Evolutionary conservation across 1,140 invertebrate genomes (phyloP).

Genomic region (Drosophila saltans): DNA sequence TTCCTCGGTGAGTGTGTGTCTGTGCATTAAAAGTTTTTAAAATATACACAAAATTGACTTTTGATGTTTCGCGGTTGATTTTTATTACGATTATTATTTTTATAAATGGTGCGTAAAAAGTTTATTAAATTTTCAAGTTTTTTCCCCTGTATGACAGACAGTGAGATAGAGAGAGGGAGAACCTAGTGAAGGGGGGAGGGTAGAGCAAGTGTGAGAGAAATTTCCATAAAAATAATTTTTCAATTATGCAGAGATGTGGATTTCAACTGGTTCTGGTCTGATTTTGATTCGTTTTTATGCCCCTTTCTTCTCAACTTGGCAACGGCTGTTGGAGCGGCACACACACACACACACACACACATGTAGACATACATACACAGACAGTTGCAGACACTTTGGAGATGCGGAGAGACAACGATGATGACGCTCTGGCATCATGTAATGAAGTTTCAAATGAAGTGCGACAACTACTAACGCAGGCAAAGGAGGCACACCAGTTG

Average conservation of each 20-base stretch:
- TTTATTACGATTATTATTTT: slow-evolving; percentile 34
- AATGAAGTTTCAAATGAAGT: slow-evolving; percentile 81
- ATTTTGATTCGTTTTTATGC: neutral
- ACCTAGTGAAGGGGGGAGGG: neutral
- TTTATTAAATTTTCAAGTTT: slow-evolving; percentile 78
- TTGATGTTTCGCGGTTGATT: slow-evolving; percentile 79
- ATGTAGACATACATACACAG: slow-evolving; percentile 10
- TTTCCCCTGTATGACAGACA: neutral
- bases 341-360: slow-evolving; percentile 28
- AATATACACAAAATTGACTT: slow-evolving; percentile 77
- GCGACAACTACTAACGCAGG: slow-evolving; percentile 69
- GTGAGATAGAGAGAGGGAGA: neutral
- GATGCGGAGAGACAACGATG: neutral
- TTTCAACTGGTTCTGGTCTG: slow-evolving; percentile 47
- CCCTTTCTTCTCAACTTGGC: slow-evolving; percentile 41
- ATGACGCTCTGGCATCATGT: slow-evolving; percentile 45
- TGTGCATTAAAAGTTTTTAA: slow-evolving; percentile 76
- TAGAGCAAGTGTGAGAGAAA: slow-evolving; percentile 35
- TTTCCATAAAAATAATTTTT: slow-evolving; percentile 78
- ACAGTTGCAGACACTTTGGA: neutral
- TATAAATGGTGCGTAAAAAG: slow-evolving; percentile 75
- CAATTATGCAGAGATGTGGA: slow-evolving; percentile 63
- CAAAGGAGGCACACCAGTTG: slow-evolving; percentile 49
- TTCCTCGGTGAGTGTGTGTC: slow-evolving; percentile 13
- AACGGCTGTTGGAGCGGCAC: slow-evolving; percentile 40